Evolutionary conservation across 35 echinoderm and acorn worm genomes (phyloP).

Genomic region (Acanthaster planci): DNA sequence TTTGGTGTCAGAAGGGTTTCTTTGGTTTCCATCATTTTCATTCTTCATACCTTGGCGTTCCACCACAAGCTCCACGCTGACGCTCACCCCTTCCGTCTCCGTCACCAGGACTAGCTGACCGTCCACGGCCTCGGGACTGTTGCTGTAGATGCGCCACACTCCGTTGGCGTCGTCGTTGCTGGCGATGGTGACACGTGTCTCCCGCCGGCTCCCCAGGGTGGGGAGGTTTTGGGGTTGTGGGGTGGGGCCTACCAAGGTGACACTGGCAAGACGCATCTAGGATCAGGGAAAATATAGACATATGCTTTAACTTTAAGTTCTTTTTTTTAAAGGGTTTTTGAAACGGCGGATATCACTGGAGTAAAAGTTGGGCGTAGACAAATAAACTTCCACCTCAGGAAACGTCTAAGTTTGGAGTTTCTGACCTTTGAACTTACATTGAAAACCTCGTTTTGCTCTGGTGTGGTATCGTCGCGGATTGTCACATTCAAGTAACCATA

Average conservation of each 20-base stretch:
- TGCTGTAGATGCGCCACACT: conserved; percentile 92
- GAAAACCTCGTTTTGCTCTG: conserved; percentile 85
- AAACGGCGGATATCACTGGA: too few relatives aligned
- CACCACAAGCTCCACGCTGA: conserved; percentile 89
- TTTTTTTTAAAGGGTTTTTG: too few relatives aligned
- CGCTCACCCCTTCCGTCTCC: conserved; percentile 77
- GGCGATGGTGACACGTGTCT: conserved; percentile 65
- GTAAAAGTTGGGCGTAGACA: too few relatives aligned
- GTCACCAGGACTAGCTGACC: conserved; percentile 54
- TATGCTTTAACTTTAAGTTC: too few relatives aligned
- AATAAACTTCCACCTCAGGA: too few relatives aligned
- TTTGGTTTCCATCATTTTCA: too few relatives aligned
- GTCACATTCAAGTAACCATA: conserved; percentile 53
- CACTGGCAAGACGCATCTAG: conserved; percentile 73
- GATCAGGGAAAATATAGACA: too few relatives aligned
- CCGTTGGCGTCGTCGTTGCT: conserved; percentile 98
- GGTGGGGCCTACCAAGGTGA: conserved; percentile 51
- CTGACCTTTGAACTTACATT: conserved; percentile 54
- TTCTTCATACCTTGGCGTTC: conserved; percentile 73
- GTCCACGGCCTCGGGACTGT: conserved; percentile 78
- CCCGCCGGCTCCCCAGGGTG: conserved; percentile 34
- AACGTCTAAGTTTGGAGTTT: too few relatives aligned
- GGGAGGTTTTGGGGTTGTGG: conserved; percentile 66
- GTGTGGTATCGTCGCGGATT: conserved; percentile 77
- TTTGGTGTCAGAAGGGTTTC: too few relatives aligned